Evolutionary conservation across 2,797 vertebrate genomes (phyloP).

Genomic region (Heteromormyrus szaboi): DNA sequence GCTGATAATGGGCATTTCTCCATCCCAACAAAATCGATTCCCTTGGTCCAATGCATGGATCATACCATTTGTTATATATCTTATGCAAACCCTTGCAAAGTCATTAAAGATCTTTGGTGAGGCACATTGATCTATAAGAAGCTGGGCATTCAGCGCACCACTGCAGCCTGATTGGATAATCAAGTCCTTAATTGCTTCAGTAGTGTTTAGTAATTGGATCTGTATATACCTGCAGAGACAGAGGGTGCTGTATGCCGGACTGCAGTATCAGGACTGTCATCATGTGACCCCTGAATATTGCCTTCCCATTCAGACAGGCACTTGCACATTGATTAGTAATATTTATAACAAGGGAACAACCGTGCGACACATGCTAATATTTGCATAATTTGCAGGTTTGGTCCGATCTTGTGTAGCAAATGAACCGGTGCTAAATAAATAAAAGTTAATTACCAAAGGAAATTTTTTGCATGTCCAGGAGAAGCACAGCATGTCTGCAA

Average conservation of each 20-base stretch:
- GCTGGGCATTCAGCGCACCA: not conserved
- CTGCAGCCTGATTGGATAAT: not conserved
- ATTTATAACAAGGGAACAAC: not conserved
- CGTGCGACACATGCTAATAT: not conserved
- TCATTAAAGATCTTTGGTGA: conserved; percentile 8
- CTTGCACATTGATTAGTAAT: not conserved
- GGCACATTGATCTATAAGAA: not conserved
- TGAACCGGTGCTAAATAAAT: not conserved
- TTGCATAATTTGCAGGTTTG: not conserved
- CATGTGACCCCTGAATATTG: not conserved
- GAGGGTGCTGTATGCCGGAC: not conserved
- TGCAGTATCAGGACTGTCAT: not conserved
- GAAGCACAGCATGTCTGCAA: not conserved
- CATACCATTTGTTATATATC: not conserved
- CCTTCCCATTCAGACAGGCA: not conserved
- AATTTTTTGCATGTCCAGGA: not conserved
- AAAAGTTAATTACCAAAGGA: not conserved
- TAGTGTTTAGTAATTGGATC: not conserved
- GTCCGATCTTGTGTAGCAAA: not conserved
- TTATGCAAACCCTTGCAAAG: not conserved
- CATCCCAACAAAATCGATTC: conserved; percentile 6
- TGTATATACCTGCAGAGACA: not conserved
- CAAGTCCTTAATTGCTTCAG: not conserved
- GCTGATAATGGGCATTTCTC: conserved; percentile 22
- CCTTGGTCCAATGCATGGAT: not conserved